These are phyloP conservation scores for Trogon melanurus DNA, from an alignment of 2,113 vertebrate genomes.

Conservation along the genomic window DNA sequence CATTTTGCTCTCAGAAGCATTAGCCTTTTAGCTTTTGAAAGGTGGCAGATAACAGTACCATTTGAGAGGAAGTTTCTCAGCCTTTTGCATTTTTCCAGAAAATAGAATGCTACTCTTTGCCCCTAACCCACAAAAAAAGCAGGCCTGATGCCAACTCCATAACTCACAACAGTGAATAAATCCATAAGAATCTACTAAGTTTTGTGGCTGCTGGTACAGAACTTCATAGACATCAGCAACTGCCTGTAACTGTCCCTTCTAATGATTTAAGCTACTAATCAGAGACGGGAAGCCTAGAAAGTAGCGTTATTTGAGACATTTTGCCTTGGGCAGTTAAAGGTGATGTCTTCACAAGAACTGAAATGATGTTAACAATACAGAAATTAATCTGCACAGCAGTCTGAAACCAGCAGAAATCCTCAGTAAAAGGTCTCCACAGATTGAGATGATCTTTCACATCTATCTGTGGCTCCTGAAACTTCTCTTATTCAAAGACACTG, in stretches of 20 bases:
- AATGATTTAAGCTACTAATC: background rate
- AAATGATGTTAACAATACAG: accelerated
- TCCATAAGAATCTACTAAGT: background rate
- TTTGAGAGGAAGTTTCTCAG: background rate
- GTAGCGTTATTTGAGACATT: background rate
- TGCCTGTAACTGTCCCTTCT: background rate
- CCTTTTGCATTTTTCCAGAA: background rate
- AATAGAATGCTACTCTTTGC: background rate
- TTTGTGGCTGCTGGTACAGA: background rate
- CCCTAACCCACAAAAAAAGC: background rate
- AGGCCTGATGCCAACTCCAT: background rate
- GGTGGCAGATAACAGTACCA: background rate
- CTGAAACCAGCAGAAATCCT: background rate
- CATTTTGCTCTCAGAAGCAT: background rate
- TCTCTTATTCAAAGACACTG: background rate
- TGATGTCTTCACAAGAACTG: background rate
- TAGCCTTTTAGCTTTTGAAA: background rate
- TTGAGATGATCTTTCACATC: background rate
- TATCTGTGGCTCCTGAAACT: background rate
- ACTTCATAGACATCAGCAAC: background rate
- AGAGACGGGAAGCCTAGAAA: background rate
- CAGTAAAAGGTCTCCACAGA: background rate
- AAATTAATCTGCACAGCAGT: background rate
- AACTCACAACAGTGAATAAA: background rate
- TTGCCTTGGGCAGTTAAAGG: background rate